A percentile compares a stretch with the other conserved stretches of the same genome.
phyloP scores from a whole-genome alignment of 1,140 invertebrate genomes.

The Drosophila orosa region DNA sequence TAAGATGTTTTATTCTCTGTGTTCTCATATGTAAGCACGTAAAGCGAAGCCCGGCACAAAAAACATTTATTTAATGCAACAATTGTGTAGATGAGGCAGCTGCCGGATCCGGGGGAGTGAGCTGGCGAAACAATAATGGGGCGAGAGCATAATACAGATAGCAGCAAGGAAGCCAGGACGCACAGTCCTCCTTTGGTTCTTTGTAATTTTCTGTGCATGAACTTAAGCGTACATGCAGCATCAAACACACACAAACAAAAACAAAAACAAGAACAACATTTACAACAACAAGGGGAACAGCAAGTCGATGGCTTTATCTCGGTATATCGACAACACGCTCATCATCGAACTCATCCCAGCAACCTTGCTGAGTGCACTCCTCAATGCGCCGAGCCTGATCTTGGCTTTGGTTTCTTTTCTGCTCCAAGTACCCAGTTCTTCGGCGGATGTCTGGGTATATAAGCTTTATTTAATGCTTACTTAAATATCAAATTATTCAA shows the following conservation, averaged over 20 bases:
- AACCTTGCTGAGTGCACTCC: constrained; percentile 30
- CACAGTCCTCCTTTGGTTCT: neutral
- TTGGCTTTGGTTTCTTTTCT: constrained; percentile 33
- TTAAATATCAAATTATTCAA: neutral
- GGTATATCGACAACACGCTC: constrained; percentile 57
- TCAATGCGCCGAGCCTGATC: constrained; percentile 45
- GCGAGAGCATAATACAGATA: constrained; percentile 46
- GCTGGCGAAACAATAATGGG: constrained; percentile 46
- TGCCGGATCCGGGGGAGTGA: constrained; percentile 33
- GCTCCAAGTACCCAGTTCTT: constrained; percentile 2
- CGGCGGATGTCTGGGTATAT: neutral
- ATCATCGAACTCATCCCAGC: constrained; percentile 14
- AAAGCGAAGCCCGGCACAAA: constrained; percentile 24
- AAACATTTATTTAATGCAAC: constrained; percentile 79
- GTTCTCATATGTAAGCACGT: constrained; percentile 23
- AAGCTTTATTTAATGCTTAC: neutral
- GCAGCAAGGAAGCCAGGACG: constrained; percentile 7
- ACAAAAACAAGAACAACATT: constrained; percentile 8
- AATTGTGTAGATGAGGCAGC: constrained; percentile 74
- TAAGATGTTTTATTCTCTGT: neutral
- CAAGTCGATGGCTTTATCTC: constrained; percentile 52
- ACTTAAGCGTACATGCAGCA: constrained; percentile 33
- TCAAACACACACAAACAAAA: constrained; percentile 7
- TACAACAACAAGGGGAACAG: constrained; percentile 25
- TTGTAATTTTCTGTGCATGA: constrained; percentile 46